Base-by-base conservation (phyloP, 2,797 vertebrate species). In the Chaetophractus vellerosus region DNA sequence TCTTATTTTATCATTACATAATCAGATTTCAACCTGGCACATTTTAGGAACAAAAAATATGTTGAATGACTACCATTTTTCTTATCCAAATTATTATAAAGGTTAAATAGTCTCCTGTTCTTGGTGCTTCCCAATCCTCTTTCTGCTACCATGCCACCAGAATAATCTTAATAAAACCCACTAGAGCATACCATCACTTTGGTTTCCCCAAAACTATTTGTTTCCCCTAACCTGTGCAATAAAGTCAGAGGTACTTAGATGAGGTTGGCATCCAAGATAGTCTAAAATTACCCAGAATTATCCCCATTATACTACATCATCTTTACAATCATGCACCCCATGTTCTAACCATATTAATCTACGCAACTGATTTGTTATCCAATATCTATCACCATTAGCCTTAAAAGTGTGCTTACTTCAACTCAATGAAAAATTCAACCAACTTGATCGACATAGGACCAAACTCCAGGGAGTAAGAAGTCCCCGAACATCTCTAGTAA, bases 401-500 rank as follows among this genome's bases (percentile, higher is more conserved):
- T 10, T 11, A 5, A 83, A 88, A 59, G 5, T 71, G 18, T n/a
- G 36, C 72, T 80, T 93, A 79, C 9, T 33, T 82, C 41, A 93
- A 57, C 10, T 88, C 33, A 61, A n/a, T 94, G 55, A 57, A 63
- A 93, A 93, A 36, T 2, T 38, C 74, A 74, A 63, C 26, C 18
- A 64, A 55, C 2, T 23, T 74, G 31, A 82, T 9, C 55, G 52
- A 91, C 26, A 41, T 3, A 79, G 68, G 31, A 78, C 2, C 26
- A 85, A 81, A 48, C 50, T 81, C 38, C 7, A 68, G 31, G 24
- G 80, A 91, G 11, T 88, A 68, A 80, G 31, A 95, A 85, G n/a
- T 76, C n/a, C 33, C 31, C 61, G 52, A 91, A 78, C 21, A 48
- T 86, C 91, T 41, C n/a, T 93, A 89, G 75, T 82, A 75, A 75